Evolutionary conservation across 2,888 invertebrate genomes (phyloP).

Genomic region (Lasius fuliginosus): DNA sequence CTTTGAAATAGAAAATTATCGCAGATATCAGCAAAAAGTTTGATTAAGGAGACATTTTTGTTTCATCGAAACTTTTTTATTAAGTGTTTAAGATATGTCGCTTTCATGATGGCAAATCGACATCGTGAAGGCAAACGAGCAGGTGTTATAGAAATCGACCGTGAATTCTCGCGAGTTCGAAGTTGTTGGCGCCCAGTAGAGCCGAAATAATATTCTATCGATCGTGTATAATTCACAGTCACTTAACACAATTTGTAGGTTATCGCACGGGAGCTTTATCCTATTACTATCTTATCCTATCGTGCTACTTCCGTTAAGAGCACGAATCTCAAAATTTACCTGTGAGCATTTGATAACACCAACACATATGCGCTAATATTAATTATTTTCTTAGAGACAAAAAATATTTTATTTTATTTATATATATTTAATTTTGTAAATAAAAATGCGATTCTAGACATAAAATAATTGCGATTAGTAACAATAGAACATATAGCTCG

Average conservation of each 20-base stretch:
- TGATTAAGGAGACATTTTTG: conserved; percentile 18
- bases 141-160: conserved; percentile 23
- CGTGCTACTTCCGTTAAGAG: conserved; percentile 27
- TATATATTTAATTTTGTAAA: neutral
- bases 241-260: conserved; percentile 52
- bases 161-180: conserved; percentile 17
- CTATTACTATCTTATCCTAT: conserved; percentile 46
- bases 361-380: neutral
- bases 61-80: conserved; percentile 25
- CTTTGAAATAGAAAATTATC: neutral
- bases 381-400: neutral
- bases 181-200: conserved; percentile 1
- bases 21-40: neutral
- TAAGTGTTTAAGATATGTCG: neutral
- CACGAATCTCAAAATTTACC: conserved; percentile 35
- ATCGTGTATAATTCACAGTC: conserved; percentile 48
- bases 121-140: conserved; percentile 13
- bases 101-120: neutral
- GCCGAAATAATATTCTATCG: conserved; percentile 47
- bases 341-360: neutral
- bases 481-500: neutral
- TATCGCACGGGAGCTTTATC: conserved; percentile 40
- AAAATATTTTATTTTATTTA: conserved; percentile 7
- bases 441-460: neutral
- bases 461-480: neutral